Percentiles rank a stretch among this genome's conserved stretches.
phyloP scores from a whole-genome alignment of 2,113 vertebrate species.

The Pituophis catenifer region DNA sequence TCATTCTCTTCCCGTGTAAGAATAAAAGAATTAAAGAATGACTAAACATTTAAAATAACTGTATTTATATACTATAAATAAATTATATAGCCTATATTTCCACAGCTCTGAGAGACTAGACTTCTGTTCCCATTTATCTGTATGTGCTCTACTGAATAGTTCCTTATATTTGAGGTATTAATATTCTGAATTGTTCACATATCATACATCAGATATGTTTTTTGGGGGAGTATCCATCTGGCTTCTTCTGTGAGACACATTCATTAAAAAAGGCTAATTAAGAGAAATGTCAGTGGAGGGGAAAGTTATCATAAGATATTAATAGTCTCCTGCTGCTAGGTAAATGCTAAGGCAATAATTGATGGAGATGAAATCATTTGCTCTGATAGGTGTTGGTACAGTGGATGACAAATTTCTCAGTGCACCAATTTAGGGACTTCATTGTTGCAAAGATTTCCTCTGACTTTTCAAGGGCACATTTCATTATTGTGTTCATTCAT shows the following conservation, averaged over 20 bases:
- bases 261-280: not conserved
- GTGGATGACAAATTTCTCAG: not conserved
- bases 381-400: not conserved
- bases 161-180: not conserved
- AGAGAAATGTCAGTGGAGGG: not conserved
- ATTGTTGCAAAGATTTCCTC: not conserved
- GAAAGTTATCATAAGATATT: not conserved
- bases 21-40: not conserved
- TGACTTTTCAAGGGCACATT: constrained; percentile 4
- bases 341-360: not conserved
- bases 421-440: not conserved
- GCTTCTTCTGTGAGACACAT: not conserved
- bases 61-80: not conserved
- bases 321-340: constrained; percentile 15
- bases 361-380: constrained; percentile 16
- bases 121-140: not conserved
- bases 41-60: not conserved
- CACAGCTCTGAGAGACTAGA: not conserved
- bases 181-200: not conserved
- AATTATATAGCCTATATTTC: not conserved
- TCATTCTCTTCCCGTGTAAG: not conserved
- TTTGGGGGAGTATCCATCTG: not conserved
- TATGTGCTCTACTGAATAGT: not conserved
- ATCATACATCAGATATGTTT: not conserved
- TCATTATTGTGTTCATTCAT: not conserved